Evolutionary conservation across 2,113 vertebrate species (phyloP), one percentile per base, ranked within the genome.

Genomic region (Atractosteus spatula): DNA sequence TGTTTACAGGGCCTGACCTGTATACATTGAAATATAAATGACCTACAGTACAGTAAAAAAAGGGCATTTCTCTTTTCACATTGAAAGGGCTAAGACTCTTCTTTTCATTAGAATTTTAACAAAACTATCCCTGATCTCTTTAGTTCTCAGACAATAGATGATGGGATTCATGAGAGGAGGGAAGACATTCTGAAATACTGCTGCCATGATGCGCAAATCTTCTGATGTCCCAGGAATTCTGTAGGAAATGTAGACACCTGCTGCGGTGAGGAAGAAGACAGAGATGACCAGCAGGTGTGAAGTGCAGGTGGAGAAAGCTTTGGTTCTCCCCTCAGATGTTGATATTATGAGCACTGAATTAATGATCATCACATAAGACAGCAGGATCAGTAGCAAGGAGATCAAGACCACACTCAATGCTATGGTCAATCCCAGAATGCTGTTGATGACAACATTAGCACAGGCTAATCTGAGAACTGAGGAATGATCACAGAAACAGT

Each of bases 401-500:
- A 62, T 16, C 5, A 62, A 6, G 13, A 62, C 5, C 59, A 62
- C 4, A 11, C 8, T 11, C 17, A 62, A 13, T 7, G 14, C 59
- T 11, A 62, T 29, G 13, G 59, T 29, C 14, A 62, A 62, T 8
- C 59, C 59, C 13, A 16, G 17, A 29, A 16, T 16, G 59, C 59
- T 62, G 17, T 14, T 29, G 17, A 62, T 62, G 14, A 62, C 17
- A 62, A 62, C 14, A 13, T 62, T 62, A 11, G 14, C 59, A 62
- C 59, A 62, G 17, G 59, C 59, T 14, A 62, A 14, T 14, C 14
- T 29, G 3, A 62, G 17, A 1, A 62, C 59, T 16, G 59, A 62
- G 6, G 59, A 62, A 62, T 62, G 17, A 62, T 62, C 59, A 62
- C 59, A 62, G 59, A 62, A 62, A 13, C 59, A 62, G 59, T 62